Percentiles rank a stretch among this genome's conserved stretches.
These are phyloP conservation scores for Mesitornis unicolor DNA, from an alignment of 2,113 vertebrate genomes.

Conservation along the genomic window DNA sequence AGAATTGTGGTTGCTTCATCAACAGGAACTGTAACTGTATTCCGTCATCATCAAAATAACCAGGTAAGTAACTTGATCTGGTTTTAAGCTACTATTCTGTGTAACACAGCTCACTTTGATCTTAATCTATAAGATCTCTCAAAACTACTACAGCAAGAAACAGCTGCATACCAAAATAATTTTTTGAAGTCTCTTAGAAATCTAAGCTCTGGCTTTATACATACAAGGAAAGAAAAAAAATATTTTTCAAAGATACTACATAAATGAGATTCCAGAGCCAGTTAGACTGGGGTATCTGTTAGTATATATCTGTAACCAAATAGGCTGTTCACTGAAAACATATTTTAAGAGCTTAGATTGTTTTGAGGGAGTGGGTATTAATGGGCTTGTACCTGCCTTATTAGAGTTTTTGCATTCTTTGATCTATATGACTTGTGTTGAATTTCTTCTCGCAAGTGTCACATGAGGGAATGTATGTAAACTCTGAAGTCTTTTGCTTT, in stretches of 20 bases:
- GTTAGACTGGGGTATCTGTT: background rate
- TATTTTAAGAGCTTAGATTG: background rate
- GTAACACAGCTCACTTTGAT: background rate
- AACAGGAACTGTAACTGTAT: constrained; percentile 87
- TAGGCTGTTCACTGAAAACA: background rate
- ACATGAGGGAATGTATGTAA: background rate
- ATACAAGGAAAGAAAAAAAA: background rate
- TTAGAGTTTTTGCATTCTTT: background rate
- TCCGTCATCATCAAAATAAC: constrained; percentile 84
- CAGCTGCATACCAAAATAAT: background rate
- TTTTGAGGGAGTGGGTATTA: background rate
- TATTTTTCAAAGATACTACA: background rate
- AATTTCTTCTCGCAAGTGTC: background rate
- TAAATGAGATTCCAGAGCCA: background rate
- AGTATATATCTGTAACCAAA: background rate
- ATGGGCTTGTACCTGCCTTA: background rate
- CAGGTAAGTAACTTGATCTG: constrained; percentile 73
- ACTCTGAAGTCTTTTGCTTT: background rate
- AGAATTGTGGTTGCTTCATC: constrained; percentile 91
- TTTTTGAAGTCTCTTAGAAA: background rate
- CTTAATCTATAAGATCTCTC: background rate
- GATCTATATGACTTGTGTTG: background rate
- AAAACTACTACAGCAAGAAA: background rate
- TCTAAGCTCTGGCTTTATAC: background rate
- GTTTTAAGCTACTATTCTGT: background rate